A percentile compares a stretch with the other conserved stretches of the same genome.
Conservation (phyloP, 64 coral and sea anemone species). For the Cladopsammia gracilis region DNA sequence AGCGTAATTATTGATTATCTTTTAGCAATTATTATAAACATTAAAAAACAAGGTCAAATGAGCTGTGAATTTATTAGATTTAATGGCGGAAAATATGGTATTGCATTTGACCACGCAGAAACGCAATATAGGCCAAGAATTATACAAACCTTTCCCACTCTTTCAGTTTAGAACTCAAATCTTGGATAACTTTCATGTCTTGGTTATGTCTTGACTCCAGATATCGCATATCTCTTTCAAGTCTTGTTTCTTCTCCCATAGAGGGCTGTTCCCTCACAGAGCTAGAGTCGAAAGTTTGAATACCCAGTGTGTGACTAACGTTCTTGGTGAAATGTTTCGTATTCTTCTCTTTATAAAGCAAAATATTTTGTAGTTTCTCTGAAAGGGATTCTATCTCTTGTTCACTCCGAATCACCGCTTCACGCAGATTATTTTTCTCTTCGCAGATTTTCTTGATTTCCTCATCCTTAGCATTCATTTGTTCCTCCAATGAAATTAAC, state of each 20-base stretch:
- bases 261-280: not conserved
- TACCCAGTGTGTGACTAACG: not conserved
- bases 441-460: slow-evolving; percentile 43
- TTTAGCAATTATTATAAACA: not conserved
- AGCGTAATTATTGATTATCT: too few relatives aligned
- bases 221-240: not conserved
- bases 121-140: slow-evolving; percentile 14
- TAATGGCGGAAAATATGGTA: not conserved
- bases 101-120: not conserved
- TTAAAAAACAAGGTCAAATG: not conserved
- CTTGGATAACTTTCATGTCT: slow-evolving; percentile 56
- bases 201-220: slow-evolving; percentile 28
- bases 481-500: slow-evolving; percentile 4
- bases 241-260: slow-evolving; percentile 8
- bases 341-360: slow-evolving; percentile 23
- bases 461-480: slow-evolving; percentile 50
- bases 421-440: slow-evolving; percentile 54
- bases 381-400: slow-evolving; percentile 65
- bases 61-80: slow-evolving; percentile 10
- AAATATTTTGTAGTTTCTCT: slow-evolving; percentile 37
- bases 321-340: not conserved
- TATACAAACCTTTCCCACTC: slow-evolving; percentile 89
- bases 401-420: slow-evolving; percentile 46
- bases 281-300: slow-evolving; percentile 2
- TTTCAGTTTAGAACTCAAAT: slow-evolving; percentile 53